These are phyloP conservation scores for Pheucticus melanocephalus DNA, from an alignment of 2,113 vertebrate genomes.

Conservation along the genomic window DNA sequence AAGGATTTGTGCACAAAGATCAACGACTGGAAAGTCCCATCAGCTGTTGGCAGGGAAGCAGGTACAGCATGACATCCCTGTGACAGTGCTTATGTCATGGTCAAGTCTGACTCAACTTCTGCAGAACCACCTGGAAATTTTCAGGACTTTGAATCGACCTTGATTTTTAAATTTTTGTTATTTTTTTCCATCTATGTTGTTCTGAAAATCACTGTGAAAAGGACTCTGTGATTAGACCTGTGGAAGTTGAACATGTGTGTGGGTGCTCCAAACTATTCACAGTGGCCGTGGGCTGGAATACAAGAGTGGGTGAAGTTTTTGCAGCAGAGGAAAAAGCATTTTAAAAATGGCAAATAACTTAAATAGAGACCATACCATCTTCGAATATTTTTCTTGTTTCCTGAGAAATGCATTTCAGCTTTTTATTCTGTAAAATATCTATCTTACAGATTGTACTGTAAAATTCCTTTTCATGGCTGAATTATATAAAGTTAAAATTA, in stretches of 20 bases:
- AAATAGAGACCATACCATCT: constrained; percentile 34
- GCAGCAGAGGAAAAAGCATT: constrained; percentile 46
- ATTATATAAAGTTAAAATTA: not conserved
- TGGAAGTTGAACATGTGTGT: constrained; percentile 46
- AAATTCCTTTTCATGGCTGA: not conserved
- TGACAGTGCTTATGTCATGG: not conserved
- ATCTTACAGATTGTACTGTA: not conserved
- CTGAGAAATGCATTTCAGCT: not conserved
- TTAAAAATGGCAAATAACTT: constrained; percentile 62
- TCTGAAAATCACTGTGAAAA: constrained; percentile 42
- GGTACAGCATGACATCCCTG: not conserved
- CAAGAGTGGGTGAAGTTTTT: constrained; percentile 56
- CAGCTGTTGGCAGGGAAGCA: not conserved
- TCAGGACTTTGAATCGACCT: not conserved
- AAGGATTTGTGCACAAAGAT: not conserved
- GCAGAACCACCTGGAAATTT: not conserved
- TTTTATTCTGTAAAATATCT: constrained; percentile 21
- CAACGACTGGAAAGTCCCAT: not conserved
- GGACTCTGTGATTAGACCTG: constrained; percentile 49
- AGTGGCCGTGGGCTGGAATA: constrained; percentile 51
- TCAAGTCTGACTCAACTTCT: not conserved
- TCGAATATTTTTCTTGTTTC: not conserved
- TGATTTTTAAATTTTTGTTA: not conserved
- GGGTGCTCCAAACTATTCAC: constrained; percentile 58
- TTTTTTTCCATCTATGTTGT: not conserved